Evolutionary conservation across 2,888 invertebrate genomes (phyloP), one percentile per base, ranked within the genome.

Genomic region (Ischnus inquisitorius): DNA sequence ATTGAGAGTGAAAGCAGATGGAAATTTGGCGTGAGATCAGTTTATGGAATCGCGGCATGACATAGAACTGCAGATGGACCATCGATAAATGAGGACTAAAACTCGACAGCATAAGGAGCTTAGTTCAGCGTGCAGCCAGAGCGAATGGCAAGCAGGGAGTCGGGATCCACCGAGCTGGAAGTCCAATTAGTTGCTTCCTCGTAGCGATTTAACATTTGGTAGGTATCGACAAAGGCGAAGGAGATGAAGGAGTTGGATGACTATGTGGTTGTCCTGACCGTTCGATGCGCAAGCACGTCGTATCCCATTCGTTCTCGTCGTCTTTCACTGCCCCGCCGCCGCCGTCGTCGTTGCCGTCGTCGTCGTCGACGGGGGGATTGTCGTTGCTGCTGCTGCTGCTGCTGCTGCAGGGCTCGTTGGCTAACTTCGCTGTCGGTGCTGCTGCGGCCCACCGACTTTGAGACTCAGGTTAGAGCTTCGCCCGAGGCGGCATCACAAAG

Each of bases 401-500:
- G 79, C 48, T 64, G 77, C 75, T 84, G 54, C 22, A 69, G 74
- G 79, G 81, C 79, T 39, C 82, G 71, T 76, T 67, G 69, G 46
- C 22, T 51, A 75, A 74, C 71, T 78, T 75, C 46, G 39, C 48
- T 25, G 74, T 68, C 64, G 69, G 64, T 84, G 78, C 83, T 72
- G 68, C 81, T 67, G n/a, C 22, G 34, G 48, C 19, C 48, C 57
- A 46, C 28, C 46, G 67, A 82, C 67, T 71, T 84, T 81, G 81
- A 54, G 69, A 81, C 74, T 64, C 69, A 46, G 74, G 74, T 78
- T 80, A 80, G 79, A 57, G 60, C 65, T 64, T 72, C 72, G 77
- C 83, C 77, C 74, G 46, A 25, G 84, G 84, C 74, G 75, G 28
- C 78, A 51, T 78, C 84, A 81, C 81, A 75, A 84, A 79, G 77